Base-by-base conservation (phyloP, 1,140 invertebrate species). In the Limonius californicus region DNA sequence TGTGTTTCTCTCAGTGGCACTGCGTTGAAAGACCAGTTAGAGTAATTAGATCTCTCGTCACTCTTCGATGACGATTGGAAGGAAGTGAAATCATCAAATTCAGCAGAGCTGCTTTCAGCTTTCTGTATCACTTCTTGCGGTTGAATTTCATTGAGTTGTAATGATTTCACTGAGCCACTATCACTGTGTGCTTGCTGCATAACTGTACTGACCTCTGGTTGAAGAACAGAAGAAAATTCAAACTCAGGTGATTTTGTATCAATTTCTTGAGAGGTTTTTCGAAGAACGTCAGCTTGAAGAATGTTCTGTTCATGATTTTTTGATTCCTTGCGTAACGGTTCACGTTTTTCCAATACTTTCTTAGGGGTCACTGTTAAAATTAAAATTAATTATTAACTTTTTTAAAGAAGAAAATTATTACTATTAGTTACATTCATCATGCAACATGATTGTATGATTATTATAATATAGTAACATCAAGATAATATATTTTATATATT, bases 1-100 rank as follows among this genome's bases (percentile, higher is more conserved):
- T 76, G 67, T 7, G 74, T 76, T 69, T 76, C 74, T 35, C 72
- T 57, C 54, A 76, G 62, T 15, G 65, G 66, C 19, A 74, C 11
- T 21, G 23, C 3, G 9, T 27, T 27, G 9, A 27, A 27, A 6
- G 54, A 21, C 54, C 54, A 55, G 30, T 14, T 55, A 12, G 20
- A 23, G 30, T n/a, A 21, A 32, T 53, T 39, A 6, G 42, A 53
- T n/a, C 7, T 15, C 6, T 54, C 27, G 23, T 15, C 20, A 35
- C 15, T 21, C 12, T 18, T 14, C 21, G 27, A 14, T 39, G 64
- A 35, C 2, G 56, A 54, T 45, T 71, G 63, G 55, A 59, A 68
- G 11, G 61, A 65, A 1, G 62, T 59, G 47, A 74, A 73, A 39
- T 72, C 70, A 45, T 70, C 70, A 42, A 67, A 68, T 63, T 72